Conservation (phyloP, 2,888 invertebrate genomes). For the Nudaria mundana region DNA sequence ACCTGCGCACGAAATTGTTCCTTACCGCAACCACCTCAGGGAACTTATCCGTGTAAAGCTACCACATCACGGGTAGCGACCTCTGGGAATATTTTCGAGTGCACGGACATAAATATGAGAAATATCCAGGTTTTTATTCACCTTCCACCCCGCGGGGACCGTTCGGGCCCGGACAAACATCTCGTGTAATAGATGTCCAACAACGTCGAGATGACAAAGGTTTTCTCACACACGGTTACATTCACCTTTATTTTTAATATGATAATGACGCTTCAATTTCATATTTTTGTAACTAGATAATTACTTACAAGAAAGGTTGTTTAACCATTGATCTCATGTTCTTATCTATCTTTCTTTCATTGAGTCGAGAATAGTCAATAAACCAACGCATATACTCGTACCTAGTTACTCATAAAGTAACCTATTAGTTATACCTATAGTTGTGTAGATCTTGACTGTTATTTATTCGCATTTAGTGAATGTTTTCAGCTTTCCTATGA, state of each 20-base stretch:
- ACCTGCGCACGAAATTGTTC: constrained; percentile 72
- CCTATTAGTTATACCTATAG: no score
- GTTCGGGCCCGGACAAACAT: constrained; percentile 56
- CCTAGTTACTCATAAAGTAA: no score
- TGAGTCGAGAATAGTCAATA: no score
- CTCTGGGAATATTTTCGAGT: constrained; percentile 75
- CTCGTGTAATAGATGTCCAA: constrained; percentile 67
- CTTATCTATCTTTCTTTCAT: no score
- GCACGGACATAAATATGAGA: constrained; percentile 79
- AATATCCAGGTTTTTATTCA: constrained; percentile 76
- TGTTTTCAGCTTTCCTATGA: no score
- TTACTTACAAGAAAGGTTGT: neutral
- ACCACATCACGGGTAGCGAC: constrained; percentile 46
- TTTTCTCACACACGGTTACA: constrained; percentile 39
- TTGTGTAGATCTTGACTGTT: no score
- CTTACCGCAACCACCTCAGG: constrained; percentile 58
- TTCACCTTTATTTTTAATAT: constrained; percentile 34
- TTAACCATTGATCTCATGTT: no score
- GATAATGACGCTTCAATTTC: constrained; percentile 35
- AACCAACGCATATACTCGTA: no score
- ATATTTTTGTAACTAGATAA: constrained; percentile 7
- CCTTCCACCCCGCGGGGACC: constrained; percentile 51
- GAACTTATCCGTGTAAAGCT: constrained; percentile 57
- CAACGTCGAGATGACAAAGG: constrained; percentile 64
- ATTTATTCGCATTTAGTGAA: no score